Base-by-base conservation (phyloP, 2,113 vertebrate genomes). In the Thalassoma bifasciatum region DNA sequence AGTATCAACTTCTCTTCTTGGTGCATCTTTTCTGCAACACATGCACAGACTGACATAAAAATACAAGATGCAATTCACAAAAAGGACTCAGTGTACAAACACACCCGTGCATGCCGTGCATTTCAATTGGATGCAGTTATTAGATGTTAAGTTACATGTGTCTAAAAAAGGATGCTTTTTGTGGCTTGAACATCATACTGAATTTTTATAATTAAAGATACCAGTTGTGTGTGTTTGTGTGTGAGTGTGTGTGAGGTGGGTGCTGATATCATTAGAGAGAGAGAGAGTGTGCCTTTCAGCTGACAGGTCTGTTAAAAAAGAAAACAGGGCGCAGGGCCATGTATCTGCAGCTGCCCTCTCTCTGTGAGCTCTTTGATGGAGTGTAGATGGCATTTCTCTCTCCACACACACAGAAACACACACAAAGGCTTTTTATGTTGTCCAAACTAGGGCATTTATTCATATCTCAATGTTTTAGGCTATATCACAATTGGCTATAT, bases 271-370 rank as follows among this genome's bases (percentile, higher is more conserved):
- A 66, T 57, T 24, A 22, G 57, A 73, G 71, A 37, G 66, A 37
- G 66, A 54, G 69, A 46, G 52, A 67, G 60, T 67, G 77, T 73
- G 80, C 81, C 71, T 87, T 75, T 86, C 92, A 89, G 91, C 92
- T 92, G 91, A 93, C 90, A 44, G 42, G 42, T 44, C 42, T 44
- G 2, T 44, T 14, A 16, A 16, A 44, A 17, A 44, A 44, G 16
- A 44, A 44, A 71, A 8, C 85, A 76, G 89, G 92, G 92, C 93
- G 22, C 69, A 1, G 59, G 83, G 88, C 91, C 92, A 93, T 88
- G 84, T 37, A 67, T 79, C 86, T 86, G 92, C 93, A 94, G 93
- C 93, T 94, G 93, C 91, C 87, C 81, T 81, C 54, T 91, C 73
- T 92, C 91, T 91, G 86, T 91, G 82, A 79, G 9, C 85, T 86